Evolutionary conservation across 2,797 vertebrate genomes (phyloP).

Genomic region (Hoplostethus atlanticus): DNA sequence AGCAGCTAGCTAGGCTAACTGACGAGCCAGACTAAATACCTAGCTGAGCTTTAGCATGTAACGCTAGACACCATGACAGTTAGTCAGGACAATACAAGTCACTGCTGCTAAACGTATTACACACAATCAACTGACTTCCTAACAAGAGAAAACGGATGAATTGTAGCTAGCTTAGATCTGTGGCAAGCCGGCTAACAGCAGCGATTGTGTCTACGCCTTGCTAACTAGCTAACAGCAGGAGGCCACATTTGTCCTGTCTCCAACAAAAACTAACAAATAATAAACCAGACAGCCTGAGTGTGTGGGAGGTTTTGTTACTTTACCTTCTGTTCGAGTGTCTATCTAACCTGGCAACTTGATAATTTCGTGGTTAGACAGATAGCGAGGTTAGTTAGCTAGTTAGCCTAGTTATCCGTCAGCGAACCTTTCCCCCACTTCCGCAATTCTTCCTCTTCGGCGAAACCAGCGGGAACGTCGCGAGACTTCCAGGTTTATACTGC

Average conservation of each 20-base stretch:
- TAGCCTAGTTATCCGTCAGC: conserved; percentile 61
- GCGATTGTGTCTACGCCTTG: conserved; percentile 56
- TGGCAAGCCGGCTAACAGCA: conserved; percentile 59
- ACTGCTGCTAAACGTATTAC: neutral
- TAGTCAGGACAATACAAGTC: neutral
- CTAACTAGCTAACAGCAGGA: conserved; percentile 41
- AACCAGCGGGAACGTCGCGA: conserved; percentile 23
- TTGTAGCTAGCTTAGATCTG: conserved; percentile 12
- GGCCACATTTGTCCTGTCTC: neutral
- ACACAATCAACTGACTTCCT: neutral
- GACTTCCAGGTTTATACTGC: conserved; percentile 9
- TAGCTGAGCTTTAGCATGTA: neutral
- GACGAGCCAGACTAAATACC: conserved; percentile 8
- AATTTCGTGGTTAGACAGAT: conserved; percentile 1
- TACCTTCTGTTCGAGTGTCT: conserved; percentile 54
- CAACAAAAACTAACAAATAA: neutral
- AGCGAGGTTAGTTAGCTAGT: conserved; percentile 30
- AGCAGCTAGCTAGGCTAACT: conserved; percentile 23
- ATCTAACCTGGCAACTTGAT: conserved; percentile 9
- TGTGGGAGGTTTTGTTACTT: fast-evolving
- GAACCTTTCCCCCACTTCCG: conserved; percentile 53
- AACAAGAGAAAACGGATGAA: neutral
- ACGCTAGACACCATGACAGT: conserved; percentile 42
- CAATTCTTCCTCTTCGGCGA: conserved; percentile 53
- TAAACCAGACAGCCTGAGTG: fast-evolving